Percentiles rank a stretch among this genome's conserved stretches.
phyloP scores from a whole-genome alignment of 2,888 invertebrate species.

The Chalcis sispes region DNA sequence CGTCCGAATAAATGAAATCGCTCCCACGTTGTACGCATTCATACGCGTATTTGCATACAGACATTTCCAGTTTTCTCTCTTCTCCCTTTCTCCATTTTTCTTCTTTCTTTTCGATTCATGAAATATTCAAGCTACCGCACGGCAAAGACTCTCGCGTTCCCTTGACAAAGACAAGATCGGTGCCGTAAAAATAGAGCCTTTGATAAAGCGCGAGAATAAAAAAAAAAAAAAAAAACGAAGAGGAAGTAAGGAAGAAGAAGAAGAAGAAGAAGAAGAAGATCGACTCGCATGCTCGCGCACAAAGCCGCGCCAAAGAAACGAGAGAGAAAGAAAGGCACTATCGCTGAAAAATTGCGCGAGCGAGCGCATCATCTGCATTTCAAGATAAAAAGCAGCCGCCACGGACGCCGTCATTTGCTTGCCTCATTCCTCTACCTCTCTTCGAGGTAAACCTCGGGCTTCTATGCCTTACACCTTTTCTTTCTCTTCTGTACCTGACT shows the following conservation, averaged over 20 bases:
- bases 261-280: background rate
- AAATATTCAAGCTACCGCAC: conserved; percentile 22
- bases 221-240: background rate
- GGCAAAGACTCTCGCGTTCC: background rate
- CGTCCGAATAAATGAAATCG: conserved; percentile 17
- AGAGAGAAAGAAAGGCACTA: background rate
- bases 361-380: conserved; percentile 46
- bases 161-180: conserved; percentile 8
- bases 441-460: background rate
- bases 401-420: too few species aligned
- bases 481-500: conserved; percentile 17
- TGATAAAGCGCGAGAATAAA: too few species aligned
- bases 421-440: too few species aligned
- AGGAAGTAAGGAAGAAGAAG: background rate
- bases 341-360: conserved; percentile 40
- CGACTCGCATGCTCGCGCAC: background rate
- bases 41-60: too few species aligned
- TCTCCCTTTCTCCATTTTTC: conserved; percentile 40
- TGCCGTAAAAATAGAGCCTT: conserved; percentile 23
- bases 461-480: background rate
- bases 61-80: too few species aligned
- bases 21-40: background rate
- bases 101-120: conserved; percentile 22
- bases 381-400: conserved; percentile 28
- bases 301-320: conserved; percentile 17